Evolutionary conservation across 2,113 vertebrate species (phyloP), one percentile per base, ranked within the genome.

Genomic region (Laticauda colubrina): DNA sequence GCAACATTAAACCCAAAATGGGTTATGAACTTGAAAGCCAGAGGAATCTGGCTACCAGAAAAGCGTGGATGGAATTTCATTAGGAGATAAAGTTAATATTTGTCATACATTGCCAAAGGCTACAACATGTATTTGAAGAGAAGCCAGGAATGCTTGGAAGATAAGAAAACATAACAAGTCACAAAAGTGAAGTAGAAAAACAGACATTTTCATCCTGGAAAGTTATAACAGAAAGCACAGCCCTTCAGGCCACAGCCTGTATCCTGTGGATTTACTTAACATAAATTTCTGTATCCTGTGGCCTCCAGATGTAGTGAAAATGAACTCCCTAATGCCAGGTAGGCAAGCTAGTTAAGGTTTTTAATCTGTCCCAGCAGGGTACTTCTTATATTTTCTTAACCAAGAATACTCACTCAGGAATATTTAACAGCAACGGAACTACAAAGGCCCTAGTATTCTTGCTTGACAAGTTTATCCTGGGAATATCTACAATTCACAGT

Each of bases 21-120:
- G 24, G 69, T 24, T 7, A 4, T 86, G 24, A 87, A 93, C 91
- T 87, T 89, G 93, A 93, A 59, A 59, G 11, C 23, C 21, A 93
- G 86, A 81, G 85, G 91, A 88, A 88, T 92, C 75, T 55, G 91
- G 59, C 89, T 93, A 90, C 53, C 61, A 91, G 5, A 43, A 55
- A 64, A 91, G 57, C 26, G 34, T 48, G n/a, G 21, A 12, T 5
- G 93, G 88, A 92, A 85, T 92, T 95, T 92, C 93, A 93, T 92
- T 94, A 93, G 85, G 90, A 90, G 94, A 93, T 94, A 95, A 93
- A 93, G 93, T 59, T 88, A 51, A 26, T 23, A 94, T 88, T 92
- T 55, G 88, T 69, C 88, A 43, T 1, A 87, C 61, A 12, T 26
- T 87, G 88, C 55, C 26, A 81, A 87, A 81, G 89, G 61, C 53